Conservation (phyloP, 2,888 invertebrate genomes). For the Sesia apiformis region DNA sequence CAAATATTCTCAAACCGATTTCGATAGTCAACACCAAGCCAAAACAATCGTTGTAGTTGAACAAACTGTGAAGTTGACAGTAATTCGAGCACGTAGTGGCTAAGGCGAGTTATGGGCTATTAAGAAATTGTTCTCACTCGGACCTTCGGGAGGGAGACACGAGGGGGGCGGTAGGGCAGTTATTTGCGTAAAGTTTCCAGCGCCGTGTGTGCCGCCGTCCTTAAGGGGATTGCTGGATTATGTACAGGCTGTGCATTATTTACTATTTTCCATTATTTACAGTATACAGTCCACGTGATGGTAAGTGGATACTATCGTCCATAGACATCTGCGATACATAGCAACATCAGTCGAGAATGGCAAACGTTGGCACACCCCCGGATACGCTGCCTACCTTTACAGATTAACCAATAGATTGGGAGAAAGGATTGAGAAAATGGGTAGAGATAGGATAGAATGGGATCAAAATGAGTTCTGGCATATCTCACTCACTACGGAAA, state of each 20-base stretch:
- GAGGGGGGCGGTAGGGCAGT: conserved; percentile 11
- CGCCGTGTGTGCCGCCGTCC: conserved; percentile 41
- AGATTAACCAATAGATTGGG: no score
- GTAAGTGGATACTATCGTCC: no score
- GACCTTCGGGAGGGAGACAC: conserved; percentile 18
- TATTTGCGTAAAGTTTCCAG: conserved; percentile 55
- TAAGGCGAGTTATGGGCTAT: conserved; percentile 62
- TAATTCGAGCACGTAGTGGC: conserved; percentile 51
- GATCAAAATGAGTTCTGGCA: no score
- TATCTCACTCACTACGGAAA: no score
- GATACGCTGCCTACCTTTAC: no score
- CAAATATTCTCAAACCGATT: background rate
- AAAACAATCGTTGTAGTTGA: background rate
- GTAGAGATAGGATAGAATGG: no score
- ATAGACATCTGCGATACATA: no score
- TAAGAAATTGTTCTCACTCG: conserved; percentile 65
- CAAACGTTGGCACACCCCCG: no score
- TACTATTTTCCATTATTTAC: no score
- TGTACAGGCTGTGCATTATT: conserved; percentile 26
- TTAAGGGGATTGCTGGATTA: conserved; percentile 28
- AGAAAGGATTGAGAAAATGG: no score
- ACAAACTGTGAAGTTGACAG: conserved; percentile 37
- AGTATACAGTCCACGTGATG: no score
- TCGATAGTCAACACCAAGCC: background rate
- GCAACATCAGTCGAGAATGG: no score